phyloP scores from a whole-genome alignment of 2,888 invertebrate genomes.

The Epistrophe eligans region DNA sequence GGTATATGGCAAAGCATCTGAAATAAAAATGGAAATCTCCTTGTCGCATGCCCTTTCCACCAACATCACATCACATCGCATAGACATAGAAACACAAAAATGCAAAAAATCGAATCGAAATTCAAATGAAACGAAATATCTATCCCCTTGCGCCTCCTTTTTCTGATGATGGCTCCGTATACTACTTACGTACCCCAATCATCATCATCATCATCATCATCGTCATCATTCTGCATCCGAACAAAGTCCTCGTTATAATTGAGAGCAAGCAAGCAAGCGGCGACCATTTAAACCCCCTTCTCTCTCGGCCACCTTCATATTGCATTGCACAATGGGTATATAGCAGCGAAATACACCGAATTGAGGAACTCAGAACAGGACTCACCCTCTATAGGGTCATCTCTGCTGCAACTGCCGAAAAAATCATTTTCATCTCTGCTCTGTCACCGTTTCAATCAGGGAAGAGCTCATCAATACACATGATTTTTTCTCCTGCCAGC shows the following conservation, averaged over 20 bases:
- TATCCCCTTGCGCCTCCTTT: conserved; percentile 49
- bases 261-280: conserved; percentile 69
- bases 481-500: conserved; percentile 43
- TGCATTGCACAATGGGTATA: not conserved
- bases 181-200: conserved; percentile 31
- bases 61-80: too few relatives aligned
- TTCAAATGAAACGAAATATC: conserved; percentile 70
- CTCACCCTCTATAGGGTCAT: conserved; percentile 69
- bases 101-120: conserved; percentile 58
- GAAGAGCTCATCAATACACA: conserved; percentile 74
- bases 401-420: conserved; percentile 73
- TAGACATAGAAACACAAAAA: conserved; percentile 22
- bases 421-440: conserved; percentile 75
- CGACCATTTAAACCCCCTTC: conserved; percentile 67
- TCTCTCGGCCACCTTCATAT: conserved; percentile 1
- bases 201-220: conserved; percentile 37
- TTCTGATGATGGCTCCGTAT: conserved; percentile 8
- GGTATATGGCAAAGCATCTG: not conserved
- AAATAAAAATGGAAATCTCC: conserved; percentile 55
- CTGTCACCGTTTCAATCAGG: conserved; percentile 76
- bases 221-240: conserved; percentile 55
- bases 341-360: conserved; percentile 8
- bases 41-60: conserved; percentile 61
- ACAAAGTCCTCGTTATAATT: conserved; percentile 75
- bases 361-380: conserved; percentile 21